These are phyloP conservation scores for Cyaniris semiargus DNA, from an alignment of 2,888 invertebrate species.

Conservation along the genomic window DNA sequence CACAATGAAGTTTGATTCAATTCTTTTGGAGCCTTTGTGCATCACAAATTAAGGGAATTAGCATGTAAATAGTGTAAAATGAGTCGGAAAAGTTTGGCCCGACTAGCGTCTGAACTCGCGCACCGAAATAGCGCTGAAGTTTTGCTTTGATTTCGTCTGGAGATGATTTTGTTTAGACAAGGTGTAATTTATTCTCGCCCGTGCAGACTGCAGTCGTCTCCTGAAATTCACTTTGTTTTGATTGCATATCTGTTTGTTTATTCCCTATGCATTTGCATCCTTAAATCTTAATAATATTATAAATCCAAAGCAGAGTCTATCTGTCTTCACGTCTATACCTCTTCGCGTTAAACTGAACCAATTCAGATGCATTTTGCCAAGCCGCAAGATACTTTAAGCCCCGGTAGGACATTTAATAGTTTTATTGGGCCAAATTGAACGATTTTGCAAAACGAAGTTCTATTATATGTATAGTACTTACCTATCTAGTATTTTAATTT, in stretches of 20 bases:
- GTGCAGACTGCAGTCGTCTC: neutral
- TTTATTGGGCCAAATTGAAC: too few species aligned
- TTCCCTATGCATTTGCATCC: neutral
- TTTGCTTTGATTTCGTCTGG: slow-evolving; percentile 21
- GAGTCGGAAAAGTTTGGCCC: neutral
- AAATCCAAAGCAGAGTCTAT: too few species aligned
- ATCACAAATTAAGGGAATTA: slow-evolving; percentile 12
- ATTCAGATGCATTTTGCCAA: too few species aligned
- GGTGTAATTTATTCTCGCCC: neutral
- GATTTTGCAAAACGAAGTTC: too few species aligned
- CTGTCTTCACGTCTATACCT: too few species aligned
- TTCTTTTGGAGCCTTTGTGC: slow-evolving; percentile 51
- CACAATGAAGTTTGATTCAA: slow-evolving; percentile 65
- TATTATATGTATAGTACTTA: too few species aligned
- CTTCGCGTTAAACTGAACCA: too few species aligned
- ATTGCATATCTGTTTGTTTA: neutral
- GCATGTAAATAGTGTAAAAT: slow-evolving; percentile 16
- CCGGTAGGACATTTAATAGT: too few species aligned
- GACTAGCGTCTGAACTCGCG: neutral
- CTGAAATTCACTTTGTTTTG: neutral
- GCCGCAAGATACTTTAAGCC: too few species aligned
- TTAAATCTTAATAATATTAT: neutral
- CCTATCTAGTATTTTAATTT: too few species aligned
- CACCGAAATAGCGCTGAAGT: neutral
- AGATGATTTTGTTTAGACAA: slow-evolving; percentile 21